Evolutionary conservation across 2,797 vertebrate species (phyloP).

Genomic region (Australoheros facetus): DNA sequence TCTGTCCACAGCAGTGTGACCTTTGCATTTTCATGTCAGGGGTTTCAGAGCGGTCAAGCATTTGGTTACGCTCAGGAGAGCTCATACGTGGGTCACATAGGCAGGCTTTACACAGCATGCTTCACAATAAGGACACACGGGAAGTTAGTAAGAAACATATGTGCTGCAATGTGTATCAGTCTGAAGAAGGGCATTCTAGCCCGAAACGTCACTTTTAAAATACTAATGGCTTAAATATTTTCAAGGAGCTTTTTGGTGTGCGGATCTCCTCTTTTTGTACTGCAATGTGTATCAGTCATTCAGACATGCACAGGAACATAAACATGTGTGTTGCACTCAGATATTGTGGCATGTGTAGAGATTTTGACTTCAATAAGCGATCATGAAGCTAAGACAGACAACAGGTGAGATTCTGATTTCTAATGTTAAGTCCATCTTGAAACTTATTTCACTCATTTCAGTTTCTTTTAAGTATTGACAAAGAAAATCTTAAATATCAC

Average conservation of each 20-base stretch:
- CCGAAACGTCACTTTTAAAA: too few relatives aligned
- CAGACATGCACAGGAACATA: background rate
- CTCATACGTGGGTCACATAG: constrained; percentile 3
- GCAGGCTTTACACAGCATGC: background rate
- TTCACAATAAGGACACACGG: constrained; percentile 22
- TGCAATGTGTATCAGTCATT: constrained; percentile 2
- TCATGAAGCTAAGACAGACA: background rate
- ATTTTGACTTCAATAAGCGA: background rate
- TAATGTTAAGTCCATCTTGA: too few relatives aligned
- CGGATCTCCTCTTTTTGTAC: background rate
- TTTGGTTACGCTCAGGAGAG: constrained; percentile 35
- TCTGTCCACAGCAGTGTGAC: constrained; percentile 3
- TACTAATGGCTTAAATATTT: too few relatives aligned
- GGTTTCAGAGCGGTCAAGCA: constrained; percentile 17
- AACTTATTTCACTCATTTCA: too few relatives aligned
- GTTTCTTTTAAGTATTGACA: background rate
- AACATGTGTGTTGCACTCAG: background rate
- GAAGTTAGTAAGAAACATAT: constrained; percentile 31
- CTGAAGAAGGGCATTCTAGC: too few relatives aligned
- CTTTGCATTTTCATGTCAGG: constrained; percentile 16
- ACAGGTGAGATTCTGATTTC: too few relatives aligned
- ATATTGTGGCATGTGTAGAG: constrained; percentile 17
- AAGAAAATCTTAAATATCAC: background rate
- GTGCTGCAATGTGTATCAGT: constrained; percentile 24
- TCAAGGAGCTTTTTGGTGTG: too few relatives aligned